Base-by-base conservation (phyloP, 2,888 invertebrate species). In the Selenia dentaria region DNA sequence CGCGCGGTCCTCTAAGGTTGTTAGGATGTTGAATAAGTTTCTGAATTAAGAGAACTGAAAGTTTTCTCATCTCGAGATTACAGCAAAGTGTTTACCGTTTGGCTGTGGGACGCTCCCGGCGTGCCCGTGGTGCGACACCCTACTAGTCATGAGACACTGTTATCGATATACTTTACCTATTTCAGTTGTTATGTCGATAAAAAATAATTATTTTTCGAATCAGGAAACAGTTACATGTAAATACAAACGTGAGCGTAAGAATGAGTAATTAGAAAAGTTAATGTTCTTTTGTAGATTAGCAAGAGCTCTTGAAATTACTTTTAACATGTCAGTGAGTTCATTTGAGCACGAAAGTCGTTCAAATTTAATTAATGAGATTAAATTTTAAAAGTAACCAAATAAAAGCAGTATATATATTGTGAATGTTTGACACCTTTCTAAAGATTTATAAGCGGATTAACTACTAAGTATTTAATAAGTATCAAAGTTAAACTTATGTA, bases 51-150 rank as follows among this genome's bases (percentile, higher is more conserved):
- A 91, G 89, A 87, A 90, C 91, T 90, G 89, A 89, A 90, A 91
- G 90, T 91, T 91, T 91, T 91, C 91, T 91, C 91, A 91, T 91
- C 91, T 91, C 83, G 87, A 91, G 91, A 91, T 91, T 91, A 91
- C 90, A 88, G 90, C 89, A 81, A 90, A 91, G 91, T 91, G 91
- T 91, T 91, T 91, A 91, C 91, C 90, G 91, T 91, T 89, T 84
- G 89, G 89, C 88, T 87, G 84, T 74, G 77, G 79, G 85, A 83
- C 52, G 85, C 80, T 2, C n/a, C n/a, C n/a, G n/a, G n/a, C 16
- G 16, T 2, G 79, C 80, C 81, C 79, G 79, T 76, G 77, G 54
- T 68, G 69, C 61, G 65, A 62, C 72, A 63, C 68, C 65, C 62
- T 59, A 57, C 63, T 49, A 55, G 52, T 39, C 48, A 27, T 34